A percentile compares a stretch with the other conserved stretches of the same genome.
These are phyloP conservation scores for Leptarthrus brevirostris DNA, from an alignment of 2,888 invertebrate genomes.

Conservation along the genomic window DNA sequence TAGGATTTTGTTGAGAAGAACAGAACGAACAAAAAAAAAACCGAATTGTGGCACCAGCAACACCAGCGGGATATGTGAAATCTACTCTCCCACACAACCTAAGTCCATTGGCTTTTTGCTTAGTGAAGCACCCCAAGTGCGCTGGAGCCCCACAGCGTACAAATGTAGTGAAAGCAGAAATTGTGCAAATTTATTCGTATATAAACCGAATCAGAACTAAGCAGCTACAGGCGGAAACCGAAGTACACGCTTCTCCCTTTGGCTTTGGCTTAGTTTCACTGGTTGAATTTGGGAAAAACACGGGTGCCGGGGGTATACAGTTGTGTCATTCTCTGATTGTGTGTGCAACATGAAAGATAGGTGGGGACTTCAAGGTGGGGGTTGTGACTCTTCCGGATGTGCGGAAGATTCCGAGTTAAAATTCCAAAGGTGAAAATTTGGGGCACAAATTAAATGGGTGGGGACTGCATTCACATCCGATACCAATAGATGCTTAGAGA, in stretches of 20 bases:
- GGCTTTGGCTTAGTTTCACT: constrained; percentile 2
- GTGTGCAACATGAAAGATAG: constrained; percentile 5
- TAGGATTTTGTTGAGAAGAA: not conserved
- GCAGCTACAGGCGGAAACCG: not conserved
- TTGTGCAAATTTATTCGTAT: not conserved
- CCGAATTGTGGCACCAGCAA: not conserved
- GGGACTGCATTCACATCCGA: constrained; percentile 2
- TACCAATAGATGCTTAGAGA: too few relatives aligned
- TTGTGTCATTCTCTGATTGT: not conserved
- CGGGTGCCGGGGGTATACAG: constrained; percentile 2
- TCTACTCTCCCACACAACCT: not conserved
- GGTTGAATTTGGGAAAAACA: not conserved
- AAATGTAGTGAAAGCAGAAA: not conserved
- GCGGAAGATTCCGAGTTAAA: constrained; percentile 28
- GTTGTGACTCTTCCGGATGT: constrained; percentile 30
- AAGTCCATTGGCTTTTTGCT: not conserved
- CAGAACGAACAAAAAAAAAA: not conserved
- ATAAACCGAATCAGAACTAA: not conserved
- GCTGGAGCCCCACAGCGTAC: constrained; percentile 15
- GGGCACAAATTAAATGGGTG: constrained; percentile 23
- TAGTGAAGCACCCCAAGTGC: constrained; percentile 16
- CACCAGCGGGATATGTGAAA: not conserved
- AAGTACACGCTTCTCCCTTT: constrained; percentile 17
- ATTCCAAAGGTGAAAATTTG: constrained; percentile 27
- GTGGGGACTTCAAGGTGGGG: constrained; percentile 38